phyloP scores from a whole-genome alignment of 2,888 invertebrate genomes.

The Pedicia rivosa region DNA sequence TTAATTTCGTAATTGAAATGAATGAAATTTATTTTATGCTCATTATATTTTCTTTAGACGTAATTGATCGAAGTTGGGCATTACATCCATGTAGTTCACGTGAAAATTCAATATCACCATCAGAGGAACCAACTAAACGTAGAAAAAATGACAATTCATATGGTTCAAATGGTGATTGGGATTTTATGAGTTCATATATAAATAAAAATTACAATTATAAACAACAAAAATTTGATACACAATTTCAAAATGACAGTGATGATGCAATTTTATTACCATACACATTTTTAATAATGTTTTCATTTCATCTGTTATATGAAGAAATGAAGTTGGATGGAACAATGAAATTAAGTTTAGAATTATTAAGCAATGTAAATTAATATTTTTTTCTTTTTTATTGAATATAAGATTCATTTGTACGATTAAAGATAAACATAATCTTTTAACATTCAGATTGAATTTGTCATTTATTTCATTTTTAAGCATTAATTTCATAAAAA shows the following conservation, averaged over 20 bases:
- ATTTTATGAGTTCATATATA: constrained; percentile 36
- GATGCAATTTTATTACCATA: constrained; percentile 55
- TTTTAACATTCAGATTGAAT: too few species aligned
- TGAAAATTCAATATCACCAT: constrained; percentile 16
- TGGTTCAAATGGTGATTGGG: constrained; percentile 73
- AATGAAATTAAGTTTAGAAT: constrained; percentile 46
- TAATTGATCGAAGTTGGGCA: not conserved
- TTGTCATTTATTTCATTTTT: too few species aligned
- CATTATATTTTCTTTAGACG: too few species aligned
- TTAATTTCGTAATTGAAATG: too few species aligned
- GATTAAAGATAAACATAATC: too few species aligned
- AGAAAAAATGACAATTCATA: constrained; percentile 55
- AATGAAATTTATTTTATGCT: too few species aligned
- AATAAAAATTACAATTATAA: constrained; percentile 11
- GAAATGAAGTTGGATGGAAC: constrained; percentile 70
- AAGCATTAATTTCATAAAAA: too few species aligned
- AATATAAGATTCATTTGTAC: not conserved
- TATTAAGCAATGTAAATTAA: constrained; percentile 37
- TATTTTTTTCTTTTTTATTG: not conserved
- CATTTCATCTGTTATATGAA: constrained; percentile 80
- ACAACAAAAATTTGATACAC: constrained; percentile 7
- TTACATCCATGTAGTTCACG: not conserved
- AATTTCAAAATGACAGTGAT: constrained; percentile 14
- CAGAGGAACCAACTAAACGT: constrained; percentile 50
- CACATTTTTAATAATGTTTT: constrained; percentile 57